Percentiles rank a stretch among this genome's conserved stretches.
phyloP scores from a whole-genome alignment of 2,113 vertebrate genomes.

The Marmota flaviventris region DNA sequence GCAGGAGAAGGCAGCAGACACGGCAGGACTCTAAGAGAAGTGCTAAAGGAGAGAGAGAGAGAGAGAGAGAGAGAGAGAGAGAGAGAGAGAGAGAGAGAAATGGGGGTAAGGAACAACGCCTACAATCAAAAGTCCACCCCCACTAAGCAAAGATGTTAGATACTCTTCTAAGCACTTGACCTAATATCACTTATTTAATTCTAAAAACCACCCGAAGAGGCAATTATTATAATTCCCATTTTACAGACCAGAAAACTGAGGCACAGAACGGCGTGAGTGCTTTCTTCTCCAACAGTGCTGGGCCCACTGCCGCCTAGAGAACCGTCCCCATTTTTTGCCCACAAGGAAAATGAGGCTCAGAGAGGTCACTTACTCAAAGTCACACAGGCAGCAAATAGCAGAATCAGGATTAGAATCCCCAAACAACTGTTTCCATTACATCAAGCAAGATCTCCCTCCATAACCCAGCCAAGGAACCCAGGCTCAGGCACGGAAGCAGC shows the following conservation, averaged over 20 bases:
- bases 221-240: constrained; percentile 4
- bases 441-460: background rate
- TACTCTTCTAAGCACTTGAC: background rate
- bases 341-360: constrained; percentile 8
- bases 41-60: background rate
- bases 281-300: background rate
- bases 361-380: constrained; percentile 60
- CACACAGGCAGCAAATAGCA: background rate
- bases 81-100: background rate
- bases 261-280: background rate
- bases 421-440: background rate
- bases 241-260: constrained; percentile 31
- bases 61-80: background rate
- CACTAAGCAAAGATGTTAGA: background rate
- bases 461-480: background rate
- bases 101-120: background rate
- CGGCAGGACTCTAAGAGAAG: background rate
- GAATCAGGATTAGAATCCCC: background rate
- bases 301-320: background rate
- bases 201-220: background rate
- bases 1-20: background rate
- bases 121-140: background rate
- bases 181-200: constrained; percentile 2
- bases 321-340: background rate
- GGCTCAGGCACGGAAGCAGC: background rate